These are phyloP conservation scores for Sebastes diaconus DNA, from an alignment of 2,797 vertebrate species.

Conservation along the genomic window DNA sequence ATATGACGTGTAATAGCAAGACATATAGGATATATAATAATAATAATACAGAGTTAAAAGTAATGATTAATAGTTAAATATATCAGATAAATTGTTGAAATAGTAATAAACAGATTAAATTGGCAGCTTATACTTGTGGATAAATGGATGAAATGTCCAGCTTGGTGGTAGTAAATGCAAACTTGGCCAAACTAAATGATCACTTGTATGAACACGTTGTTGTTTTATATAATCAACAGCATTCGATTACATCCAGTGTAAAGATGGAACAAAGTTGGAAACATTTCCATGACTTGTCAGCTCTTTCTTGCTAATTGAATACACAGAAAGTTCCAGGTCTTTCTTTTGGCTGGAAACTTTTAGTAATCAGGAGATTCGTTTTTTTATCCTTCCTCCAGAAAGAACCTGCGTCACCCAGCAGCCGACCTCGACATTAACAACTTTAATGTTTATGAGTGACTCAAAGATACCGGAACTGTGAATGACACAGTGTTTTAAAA, in stretches of 20 bases:
- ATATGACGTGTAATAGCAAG: no score
- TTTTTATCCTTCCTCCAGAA: conserved; percentile 3
- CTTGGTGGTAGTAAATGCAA: background rate
- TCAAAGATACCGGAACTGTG: background rate
- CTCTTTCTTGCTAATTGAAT: background rate
- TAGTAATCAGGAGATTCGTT: conserved; percentile 30
- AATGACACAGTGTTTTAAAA: conserved; percentile 40
- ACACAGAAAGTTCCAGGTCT: background rate
- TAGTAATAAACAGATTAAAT: no score
- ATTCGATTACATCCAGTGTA: background rate
- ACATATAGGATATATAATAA: no score
- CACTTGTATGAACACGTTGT: background rate
- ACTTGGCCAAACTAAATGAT: background rate
- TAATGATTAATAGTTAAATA: background rate
- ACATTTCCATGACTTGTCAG: background rate
- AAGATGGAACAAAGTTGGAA: background rate
- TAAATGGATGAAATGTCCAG: background rate
- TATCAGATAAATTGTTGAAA: background rate
- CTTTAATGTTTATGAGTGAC: conserved; percentile 21
- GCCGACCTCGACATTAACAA: conserved; percentile 14
- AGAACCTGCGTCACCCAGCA: background rate
- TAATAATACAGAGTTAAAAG: background rate
- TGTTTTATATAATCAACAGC: background rate
- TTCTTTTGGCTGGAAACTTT: background rate
- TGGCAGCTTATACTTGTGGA: background rate